These are phyloP conservation scores for Augochlora pura DNA, from an alignment of 1,140 invertebrate species.

Conservation along the genomic window DNA sequence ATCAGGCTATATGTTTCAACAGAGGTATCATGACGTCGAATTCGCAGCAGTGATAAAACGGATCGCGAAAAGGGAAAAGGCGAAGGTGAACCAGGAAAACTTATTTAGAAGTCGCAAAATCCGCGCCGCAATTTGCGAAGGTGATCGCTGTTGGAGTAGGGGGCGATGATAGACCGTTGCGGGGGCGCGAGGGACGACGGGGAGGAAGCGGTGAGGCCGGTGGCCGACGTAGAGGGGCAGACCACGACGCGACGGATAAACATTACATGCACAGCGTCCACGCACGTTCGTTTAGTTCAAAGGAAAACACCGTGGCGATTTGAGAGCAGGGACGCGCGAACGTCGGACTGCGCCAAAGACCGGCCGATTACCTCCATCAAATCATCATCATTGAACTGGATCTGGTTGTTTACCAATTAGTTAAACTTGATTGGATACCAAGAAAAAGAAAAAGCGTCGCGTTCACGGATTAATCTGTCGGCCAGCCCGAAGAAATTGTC, in stretches of 20 bases:
- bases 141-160: constrained; percentile 47
- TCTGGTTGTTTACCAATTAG: background rate
- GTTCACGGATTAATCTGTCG: background rate
- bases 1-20: too few species aligned
- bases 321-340: background rate
- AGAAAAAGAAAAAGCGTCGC: background rate
- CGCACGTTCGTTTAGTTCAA: constrained; percentile 58
- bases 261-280: constrained; percentile 55
- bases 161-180: constrained; percentile 2
- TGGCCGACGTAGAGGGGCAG: constrained; percentile 34
- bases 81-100: background rate
- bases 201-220: constrained; percentile 16
- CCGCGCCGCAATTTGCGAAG: constrained; percentile 24
- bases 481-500: background rate
- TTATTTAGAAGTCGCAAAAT: constrained; percentile 32
- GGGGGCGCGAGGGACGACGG: background rate
- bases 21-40: background rate
- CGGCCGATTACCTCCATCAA: too few species aligned
- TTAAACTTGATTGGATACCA: background rate
- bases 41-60: background rate
- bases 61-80: background rate
- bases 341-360: too few species aligned
- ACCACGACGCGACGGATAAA: constrained; percentile 57
- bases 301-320: constrained; percentile 51
- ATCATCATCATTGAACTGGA: too few species aligned